Conservation (phyloP, 2,113 vertebrate species). For the Shinisaurus crocodilurus region DNA sequence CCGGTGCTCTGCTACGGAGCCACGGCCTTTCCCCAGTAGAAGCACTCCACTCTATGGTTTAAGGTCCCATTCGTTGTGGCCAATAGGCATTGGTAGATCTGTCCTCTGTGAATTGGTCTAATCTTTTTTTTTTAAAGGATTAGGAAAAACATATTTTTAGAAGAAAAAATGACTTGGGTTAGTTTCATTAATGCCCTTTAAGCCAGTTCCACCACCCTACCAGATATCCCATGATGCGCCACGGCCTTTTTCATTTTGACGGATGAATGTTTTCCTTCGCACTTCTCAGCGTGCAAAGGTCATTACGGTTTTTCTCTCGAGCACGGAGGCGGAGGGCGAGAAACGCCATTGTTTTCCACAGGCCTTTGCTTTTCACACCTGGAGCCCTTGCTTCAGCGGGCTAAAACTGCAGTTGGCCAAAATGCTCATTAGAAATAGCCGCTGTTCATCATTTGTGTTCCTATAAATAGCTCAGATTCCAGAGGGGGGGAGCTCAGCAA, state of each 20-base stretch:
- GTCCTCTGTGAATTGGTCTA: not conserved
- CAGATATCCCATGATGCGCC: not conserved
- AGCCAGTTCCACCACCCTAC: too few relatives aligned
- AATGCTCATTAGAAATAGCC: not conserved
- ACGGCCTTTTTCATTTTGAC: not conserved
- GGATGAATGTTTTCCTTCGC: not conserved
- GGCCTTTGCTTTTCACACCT: not conserved
- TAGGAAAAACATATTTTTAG: not conserved
- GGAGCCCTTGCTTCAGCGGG: not conserved
- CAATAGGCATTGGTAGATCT: not conserved
- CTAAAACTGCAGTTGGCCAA: not conserved
- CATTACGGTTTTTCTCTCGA: not conserved
- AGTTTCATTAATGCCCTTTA: not conserved
- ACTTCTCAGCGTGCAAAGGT: not conserved
- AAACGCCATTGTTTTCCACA: too few relatives aligned
- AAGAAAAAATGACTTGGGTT: not conserved
- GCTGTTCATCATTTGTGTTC: not conserved
- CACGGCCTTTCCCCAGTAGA: too few relatives aligned
- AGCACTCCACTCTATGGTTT: not conserved
- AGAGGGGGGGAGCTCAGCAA: not conserved
- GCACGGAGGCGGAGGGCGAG: too few relatives aligned
- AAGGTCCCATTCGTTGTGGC: not conserved
- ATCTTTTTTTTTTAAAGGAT: not conserved
- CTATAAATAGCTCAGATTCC: constrained; percentile 3
- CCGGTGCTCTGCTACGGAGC: too few relatives aligned